Evolutionary conservation across 2,797 vertebrate species (phyloP), one percentile per base, ranked within the genome.

Genomic region (Sebastes alutus): DNA sequence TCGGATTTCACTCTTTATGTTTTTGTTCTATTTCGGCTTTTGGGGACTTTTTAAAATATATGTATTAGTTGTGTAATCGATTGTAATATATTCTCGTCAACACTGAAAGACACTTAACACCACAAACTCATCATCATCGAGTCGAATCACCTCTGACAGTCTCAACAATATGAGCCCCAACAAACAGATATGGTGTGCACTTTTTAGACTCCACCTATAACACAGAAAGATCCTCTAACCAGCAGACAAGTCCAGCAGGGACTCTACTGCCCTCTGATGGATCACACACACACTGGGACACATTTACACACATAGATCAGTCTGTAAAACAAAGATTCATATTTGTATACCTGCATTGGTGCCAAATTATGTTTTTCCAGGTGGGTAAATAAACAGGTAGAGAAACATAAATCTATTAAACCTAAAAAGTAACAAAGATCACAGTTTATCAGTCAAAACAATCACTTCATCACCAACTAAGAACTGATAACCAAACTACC

Each of bases 211-310:
- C 18, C 7, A 46, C 16, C 16, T 46, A 42, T 42, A 46, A 46
- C 9, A 30, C n/a, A 42, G 52, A 65, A 32, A 32, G 52, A 12
- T 7, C 65, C n/a, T 59, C 59, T 18, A 46, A 20, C 14, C 71
- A 13, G 32, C 30, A 66, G 73, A 54, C 13, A 16, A 16, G 59
- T 32, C 68, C 77, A 54, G 68, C 73, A 84, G 80, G 64, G 59
- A 23, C 87, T 90, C 86, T 90, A 68, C 90, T 78, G 90, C 90
- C 89, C 90, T 80, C 90, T 88, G 20, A 84, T 92, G 88, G 88
- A 77, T 18, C 62, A 60, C 62, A 30, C 68, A 70, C 75, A 75
- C 63, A 58, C 32, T 56, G 3, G 12, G 14, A 29, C 27, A 66
- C 64, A 13, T 13, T 5, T 8, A 13, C 30, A 55, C 8, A 6